Base-by-base conservation (phyloP, 2,113 vertebrate species). In the Capreolus pygargus region DNA sequence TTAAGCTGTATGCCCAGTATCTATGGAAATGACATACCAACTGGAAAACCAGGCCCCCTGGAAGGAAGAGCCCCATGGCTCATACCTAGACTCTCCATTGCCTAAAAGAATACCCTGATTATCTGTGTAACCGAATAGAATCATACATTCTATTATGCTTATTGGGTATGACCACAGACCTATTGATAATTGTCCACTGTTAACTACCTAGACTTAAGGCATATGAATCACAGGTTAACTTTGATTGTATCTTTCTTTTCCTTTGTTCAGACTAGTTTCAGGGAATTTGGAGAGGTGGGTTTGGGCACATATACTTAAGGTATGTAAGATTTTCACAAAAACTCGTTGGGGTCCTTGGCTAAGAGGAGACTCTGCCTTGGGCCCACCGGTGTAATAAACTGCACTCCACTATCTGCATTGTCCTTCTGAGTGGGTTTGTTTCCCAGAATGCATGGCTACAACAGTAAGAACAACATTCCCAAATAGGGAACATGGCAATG, bases 401-500 rank as follows among this genome's bases (percentile, higher is more conserved):
- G 67, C n/a, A 23, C n/a, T 70, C 67, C 19, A 6, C 67, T 36
- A 39, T 39, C 67, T 3, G 9, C 19, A 70, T 23, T 12, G n/a
- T 23, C 67, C 67, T 39, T 39, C 19, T 70, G 67, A 70, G 19
- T 70, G n/a, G 21, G n/a, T 70, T 70, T 70, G n/a, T 36, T 70
- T 36, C 64, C n/a, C 0, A 0, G 64, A 70, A 23, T 0, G 2
- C 0, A 0, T 23, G 17, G 64, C 9, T 12, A 36, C 17, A 36
- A 67, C 33, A 36, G 33, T 67, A 67, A 67, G 58, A 81, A 52
- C 14, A 36, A 25, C 52, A 89, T 88, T 64, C 81, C 76, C 9
- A 81, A 33, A 67, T 47, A 27, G 21, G 4, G 23, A 82, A 57
- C 0, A 16, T 5, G 5, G 1, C 27, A 5, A 11, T 88, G 28